Conservation (phyloP, 2,888 invertebrate genomes). For the Chydorus sphaericus region DNA sequence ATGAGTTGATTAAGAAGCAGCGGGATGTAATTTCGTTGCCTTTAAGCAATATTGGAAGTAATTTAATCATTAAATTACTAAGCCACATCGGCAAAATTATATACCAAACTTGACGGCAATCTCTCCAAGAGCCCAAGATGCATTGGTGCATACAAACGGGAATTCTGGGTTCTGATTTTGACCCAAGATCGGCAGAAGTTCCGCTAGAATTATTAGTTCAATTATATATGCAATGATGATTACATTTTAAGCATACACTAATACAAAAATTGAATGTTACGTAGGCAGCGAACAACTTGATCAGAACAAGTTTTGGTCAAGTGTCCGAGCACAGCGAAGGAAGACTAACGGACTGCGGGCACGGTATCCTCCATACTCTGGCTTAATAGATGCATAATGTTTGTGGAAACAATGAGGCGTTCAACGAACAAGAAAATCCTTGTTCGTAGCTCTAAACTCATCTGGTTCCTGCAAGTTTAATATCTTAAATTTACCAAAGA, state of each 20-base stretch:
- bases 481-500: neutral
- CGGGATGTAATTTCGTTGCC: slow-evolving; percentile 82
- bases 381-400: slow-evolving; percentile 86
- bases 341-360: slow-evolving; percentile 96
- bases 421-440: slow-evolving; percentile 93
- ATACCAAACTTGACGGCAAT: slow-evolving; percentile 93
- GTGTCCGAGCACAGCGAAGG: slow-evolving; percentile 93
- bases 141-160: slow-evolving; percentile 98
- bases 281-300: slow-evolving; percentile 86
- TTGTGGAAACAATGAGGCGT: slow-evolving; percentile 77
- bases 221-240: slow-evolving; percentile 4
- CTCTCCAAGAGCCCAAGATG: slow-evolving; percentile 99
- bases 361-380: slow-evolving; percentile 97
- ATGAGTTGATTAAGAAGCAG: slow-evolving; percentile 81
- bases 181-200: slow-evolving; percentile 89
- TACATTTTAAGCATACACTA: too few species aligned
- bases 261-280: slow-evolving; percentile 28
- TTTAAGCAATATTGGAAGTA: slow-evolving; percentile 49
- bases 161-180: slow-evolving; percentile 92
- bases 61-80: neutral
- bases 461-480: slow-evolving; percentile 67
- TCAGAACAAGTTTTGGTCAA: slow-evolving; percentile 97
- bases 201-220: slow-evolving; percentile 38
- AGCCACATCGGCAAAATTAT: slow-evolving; percentile 22
- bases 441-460: slow-evolving; percentile 84